Percentiles rank a stretch among this genome's conserved stretches.
These are phyloP conservation scores for Picathartes gymnocephalus DNA, from an alignment of 2,113 vertebrate species.

Conservation along the genomic window DNA sequence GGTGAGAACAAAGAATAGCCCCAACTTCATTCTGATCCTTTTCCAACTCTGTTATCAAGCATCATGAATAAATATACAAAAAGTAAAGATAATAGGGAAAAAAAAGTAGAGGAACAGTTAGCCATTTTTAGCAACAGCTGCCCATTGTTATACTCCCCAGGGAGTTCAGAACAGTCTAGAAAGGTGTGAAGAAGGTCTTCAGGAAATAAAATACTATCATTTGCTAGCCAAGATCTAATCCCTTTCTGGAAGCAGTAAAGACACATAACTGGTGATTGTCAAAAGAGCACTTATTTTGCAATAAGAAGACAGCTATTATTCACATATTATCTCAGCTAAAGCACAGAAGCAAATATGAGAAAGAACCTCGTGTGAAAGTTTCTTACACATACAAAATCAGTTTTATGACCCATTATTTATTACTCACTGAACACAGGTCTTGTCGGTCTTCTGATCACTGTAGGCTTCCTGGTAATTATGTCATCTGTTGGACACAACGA, in stretches of 20 bases:
- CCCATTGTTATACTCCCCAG: neutral
- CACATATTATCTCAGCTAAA: neutral
- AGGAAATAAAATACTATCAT: neutral
- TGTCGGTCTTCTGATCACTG: slow-evolving; percentile 43
- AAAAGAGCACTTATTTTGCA: neutral
- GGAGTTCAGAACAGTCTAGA: neutral
- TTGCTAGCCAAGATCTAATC: neutral
- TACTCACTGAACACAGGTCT: slow-evolving; percentile 56
- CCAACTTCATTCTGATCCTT: neutral
- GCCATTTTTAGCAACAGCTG: neutral
- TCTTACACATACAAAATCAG: neutral
- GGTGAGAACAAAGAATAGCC: neutral
- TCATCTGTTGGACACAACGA: slow-evolving; percentile 14
- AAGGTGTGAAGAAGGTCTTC: neutral
- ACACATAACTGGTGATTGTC: neutral
- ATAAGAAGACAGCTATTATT: neutral
- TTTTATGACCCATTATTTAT: neutral
- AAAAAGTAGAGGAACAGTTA: neutral
- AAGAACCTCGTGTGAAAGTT: neutral
- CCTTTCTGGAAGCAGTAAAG: neutral
- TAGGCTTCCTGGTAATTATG: slow-evolving; percentile 51
- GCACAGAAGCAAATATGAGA: neutral
- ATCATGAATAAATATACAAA: neutral
- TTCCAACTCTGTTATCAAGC: neutral
- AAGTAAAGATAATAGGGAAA: neutral